phyloP scores from a whole-genome alignment of 2,113 vertebrate genomes.

The Muscicapa adusta region DNA sequence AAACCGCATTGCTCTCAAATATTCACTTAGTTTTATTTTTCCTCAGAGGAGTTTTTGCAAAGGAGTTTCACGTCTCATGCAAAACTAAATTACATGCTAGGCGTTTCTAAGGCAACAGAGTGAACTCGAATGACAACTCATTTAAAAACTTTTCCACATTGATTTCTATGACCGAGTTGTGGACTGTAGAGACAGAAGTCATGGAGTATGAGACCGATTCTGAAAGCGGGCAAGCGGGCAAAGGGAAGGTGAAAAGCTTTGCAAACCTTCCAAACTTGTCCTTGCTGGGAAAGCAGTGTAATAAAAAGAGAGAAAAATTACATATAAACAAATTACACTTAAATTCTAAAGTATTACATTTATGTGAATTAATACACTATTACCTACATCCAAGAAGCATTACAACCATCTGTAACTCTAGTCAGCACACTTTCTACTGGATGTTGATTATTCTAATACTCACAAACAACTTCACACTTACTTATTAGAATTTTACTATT shows the following conservation, averaged over 20 bases:
- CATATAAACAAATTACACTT: constrained; percentile 84
- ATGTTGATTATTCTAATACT: constrained; percentile 31
- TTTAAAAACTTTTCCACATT: constrained; percentile 57
- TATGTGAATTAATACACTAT: constrained; percentile 67
- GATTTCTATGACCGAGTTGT: constrained; percentile 72
- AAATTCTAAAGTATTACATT: constrained; percentile 74
- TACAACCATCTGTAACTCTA: constrained; percentile 47
- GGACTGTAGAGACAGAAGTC: constrained; percentile 83
- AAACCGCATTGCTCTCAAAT: background rate
- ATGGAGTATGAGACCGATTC: constrained; percentile 86
- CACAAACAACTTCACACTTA: constrained; percentile 43
- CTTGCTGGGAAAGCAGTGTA: constrained; percentile 99
- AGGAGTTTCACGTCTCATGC: constrained; percentile 58
- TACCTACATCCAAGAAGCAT: constrained; percentile 66
- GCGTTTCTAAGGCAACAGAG: constrained; percentile 27
- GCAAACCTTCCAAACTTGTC: constrained; percentile 99
- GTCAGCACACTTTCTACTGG: constrained; percentile 47
- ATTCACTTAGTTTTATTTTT: background rate
- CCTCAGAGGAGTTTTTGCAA: constrained; percentile 31
- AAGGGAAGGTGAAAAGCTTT: constrained; percentile 99
- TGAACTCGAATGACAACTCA: constrained; percentile 55
- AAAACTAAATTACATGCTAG: constrained; percentile 63
- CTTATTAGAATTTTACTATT: background rate
- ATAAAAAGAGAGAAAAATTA: constrained; percentile 97
- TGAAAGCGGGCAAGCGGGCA: constrained; percentile 87